Conservation (phyloP, 2,888 invertebrate species). For the Xestia ashworthii region DNA sequence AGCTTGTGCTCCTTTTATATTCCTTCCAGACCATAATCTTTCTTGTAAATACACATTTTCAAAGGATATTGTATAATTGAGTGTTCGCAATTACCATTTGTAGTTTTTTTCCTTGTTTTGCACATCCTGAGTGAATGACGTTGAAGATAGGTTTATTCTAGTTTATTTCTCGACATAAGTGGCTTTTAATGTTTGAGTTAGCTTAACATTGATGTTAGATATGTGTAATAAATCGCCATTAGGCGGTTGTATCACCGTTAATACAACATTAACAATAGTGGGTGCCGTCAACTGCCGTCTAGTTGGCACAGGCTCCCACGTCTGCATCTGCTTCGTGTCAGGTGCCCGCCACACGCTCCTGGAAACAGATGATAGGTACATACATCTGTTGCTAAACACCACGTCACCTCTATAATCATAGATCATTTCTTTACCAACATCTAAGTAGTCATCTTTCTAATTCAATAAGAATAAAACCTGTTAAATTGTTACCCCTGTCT, state of each 20-base stretch:
- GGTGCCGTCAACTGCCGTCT: constrained; percentile 49
- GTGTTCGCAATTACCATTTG: background rate
- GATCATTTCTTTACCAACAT: constrained; percentile 40
- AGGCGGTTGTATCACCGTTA: constrained; percentile 54
- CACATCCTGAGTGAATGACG: constrained; percentile 24
- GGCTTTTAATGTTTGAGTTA: constrained; percentile 50
- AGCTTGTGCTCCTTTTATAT: constrained; percentile 29
- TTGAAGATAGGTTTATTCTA: constrained; percentile 10
- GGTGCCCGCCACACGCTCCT: constrained; percentile 38
- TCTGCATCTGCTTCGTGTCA: constrained; percentile 74
- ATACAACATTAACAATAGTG: constrained; percentile 63
- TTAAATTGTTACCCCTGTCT: constrained; percentile 14
- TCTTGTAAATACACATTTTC: constrained; percentile 19
- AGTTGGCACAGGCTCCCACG: constrained; percentile 66
- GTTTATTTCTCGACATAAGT: constrained; percentile 42
- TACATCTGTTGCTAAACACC: constrained; percentile 71
- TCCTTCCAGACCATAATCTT: constrained; percentile 19
- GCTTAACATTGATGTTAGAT: constrained; percentile 35
- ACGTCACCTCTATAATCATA: constrained; percentile 57
- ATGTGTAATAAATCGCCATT: constrained; percentile 57
- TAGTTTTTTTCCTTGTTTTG: constrained; percentile 15
- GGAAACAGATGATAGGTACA: constrained; percentile 65
- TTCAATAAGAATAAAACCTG: constrained; percentile 8
- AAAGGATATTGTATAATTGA: constrained; percentile 14
- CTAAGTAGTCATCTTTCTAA: constrained; percentile 17